Base-by-base conservation (phyloP, 2,113 vertebrate species). In the Petaurus breviceps region DNA sequence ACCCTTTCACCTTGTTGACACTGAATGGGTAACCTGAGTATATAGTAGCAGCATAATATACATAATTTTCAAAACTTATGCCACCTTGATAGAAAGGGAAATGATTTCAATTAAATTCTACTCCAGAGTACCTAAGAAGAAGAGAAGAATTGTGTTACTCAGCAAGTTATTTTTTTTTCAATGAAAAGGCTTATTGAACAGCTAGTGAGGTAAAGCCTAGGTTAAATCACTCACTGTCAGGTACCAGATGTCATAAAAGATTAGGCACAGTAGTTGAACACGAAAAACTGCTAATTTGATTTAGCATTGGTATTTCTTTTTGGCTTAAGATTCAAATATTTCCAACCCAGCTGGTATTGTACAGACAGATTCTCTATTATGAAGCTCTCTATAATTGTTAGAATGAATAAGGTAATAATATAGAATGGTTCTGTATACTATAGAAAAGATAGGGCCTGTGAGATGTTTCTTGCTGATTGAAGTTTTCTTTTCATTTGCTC, bases 211-310 rank as follows among this genome's bases (percentile, higher is more conserved):
- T 97, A 97, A 96, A 97, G 43, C 95, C 91, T 93, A 97, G 95
- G 92, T 97, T 98, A 98, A 98, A 98, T 98, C 98, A 98, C 94
- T 99, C 97, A 98, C 96, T 98, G 98, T 98, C 98, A 98, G 97
- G 94, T 97, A 98, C 96, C 98, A 98, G 98, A 98, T 98, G 98
- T 98, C 98, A 97, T 98, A 98, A 98, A 98, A 98, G 97, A 98
- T 98, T 98, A 98, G 98, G 93, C 95, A 98, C 95, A 97, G 97
- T 96, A 97, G 95, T 49, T 98, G 97, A 97, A 89, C 91, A 94
- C 95, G 97, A 37, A 97, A 96, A 98, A 96, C 94, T 94, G 95
- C 95, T 98, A 98, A 98, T 98, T 98, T 98, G 96, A 98, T 98
- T 98, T 95, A 97, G 53, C 93, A 96, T 98, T 97, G 98, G 53